Percentiles rank a stretch among this genome's conserved stretches.
phyloP scores from a whole-genome alignment of 2,113 vertebrate genomes.

The Leucoraja erinaceus region DNA sequence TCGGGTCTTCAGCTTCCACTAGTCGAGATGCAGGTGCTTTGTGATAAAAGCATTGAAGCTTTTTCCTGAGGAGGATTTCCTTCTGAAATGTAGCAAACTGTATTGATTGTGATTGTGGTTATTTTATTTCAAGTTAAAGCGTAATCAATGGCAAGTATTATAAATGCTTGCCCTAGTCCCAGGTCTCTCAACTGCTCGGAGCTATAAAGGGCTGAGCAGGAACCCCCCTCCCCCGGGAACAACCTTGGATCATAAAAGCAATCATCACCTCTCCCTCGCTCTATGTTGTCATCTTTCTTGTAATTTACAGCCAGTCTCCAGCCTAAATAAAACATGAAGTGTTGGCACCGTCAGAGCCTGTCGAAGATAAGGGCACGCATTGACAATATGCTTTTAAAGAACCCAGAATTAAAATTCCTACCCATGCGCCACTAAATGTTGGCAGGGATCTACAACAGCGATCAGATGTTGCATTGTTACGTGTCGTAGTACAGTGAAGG shows the following conservation, averaged over 20 bases:
- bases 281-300: neutral
- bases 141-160: too few species aligned
- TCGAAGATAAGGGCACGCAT: neutral
- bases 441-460: neutral
- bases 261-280: neutral
- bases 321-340: neutral
- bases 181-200: too few species aligned
- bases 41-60: too few species aligned
- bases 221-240: neutral
- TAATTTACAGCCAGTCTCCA: neutral
- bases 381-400: neutral
- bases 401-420: neutral
- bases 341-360: neutral
- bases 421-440: neutral
- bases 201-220: neutral
- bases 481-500: neutral
- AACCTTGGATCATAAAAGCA: neutral
- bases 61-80: too few species aligned
- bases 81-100: too few species aligned
- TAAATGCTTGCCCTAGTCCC: neutral
- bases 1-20: too few species aligned
- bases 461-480: constrained; percentile 6
- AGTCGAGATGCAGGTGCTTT: too few species aligned
- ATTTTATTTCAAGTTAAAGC: too few species aligned
- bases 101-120: too few species aligned